Evolutionary conservation across 2,888 invertebrate genomes (phyloP).

Genomic region (Ariolimax columbianus): DNA sequence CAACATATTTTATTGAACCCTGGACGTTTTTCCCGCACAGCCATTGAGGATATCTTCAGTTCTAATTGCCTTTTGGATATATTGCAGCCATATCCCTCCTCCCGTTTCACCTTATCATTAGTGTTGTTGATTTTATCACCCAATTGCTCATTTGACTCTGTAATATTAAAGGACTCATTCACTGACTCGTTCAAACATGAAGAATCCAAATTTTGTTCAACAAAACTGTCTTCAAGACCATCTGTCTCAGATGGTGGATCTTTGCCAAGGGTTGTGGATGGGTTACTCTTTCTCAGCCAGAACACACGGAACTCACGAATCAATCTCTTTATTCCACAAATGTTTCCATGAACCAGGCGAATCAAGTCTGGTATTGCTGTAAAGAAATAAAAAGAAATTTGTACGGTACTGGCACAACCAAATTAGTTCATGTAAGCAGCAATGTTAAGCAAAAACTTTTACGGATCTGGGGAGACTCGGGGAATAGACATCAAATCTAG

Average conservation of each 20-base stretch:
- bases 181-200: conserved; percentile 45
- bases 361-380: conserved; percentile 84
- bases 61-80: conserved; percentile 76
- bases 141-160: conserved; percentile 19
- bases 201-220: conserved; percentile 13
- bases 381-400: conserved; percentile 51
- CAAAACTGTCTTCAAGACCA: conserved; percentile 47
- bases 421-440: not conserved
- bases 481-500: too few relatives aligned
- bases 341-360: conserved; percentile 85
- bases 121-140: conserved; percentile 9
- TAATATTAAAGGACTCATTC: conserved; percentile 41
- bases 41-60: conserved; percentile 82
- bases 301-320: conserved; percentile 84
- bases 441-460: too few relatives aligned
- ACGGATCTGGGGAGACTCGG: too few relatives aligned
- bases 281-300: conserved; percentile 79
- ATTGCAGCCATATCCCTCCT: conserved; percentile 56
- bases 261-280: conserved; percentile 13
- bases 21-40: conserved; percentile 82
- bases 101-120: conserved; percentile 32
- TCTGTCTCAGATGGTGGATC: conserved; percentile 56
- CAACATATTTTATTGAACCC: conserved; percentile 83
- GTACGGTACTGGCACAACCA: not conserved
- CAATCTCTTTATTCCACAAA: conserved; percentile 82